Evolutionary conservation across 2,888 invertebrate species (phyloP).

Genomic region (Mantis religiosa): DNA sequence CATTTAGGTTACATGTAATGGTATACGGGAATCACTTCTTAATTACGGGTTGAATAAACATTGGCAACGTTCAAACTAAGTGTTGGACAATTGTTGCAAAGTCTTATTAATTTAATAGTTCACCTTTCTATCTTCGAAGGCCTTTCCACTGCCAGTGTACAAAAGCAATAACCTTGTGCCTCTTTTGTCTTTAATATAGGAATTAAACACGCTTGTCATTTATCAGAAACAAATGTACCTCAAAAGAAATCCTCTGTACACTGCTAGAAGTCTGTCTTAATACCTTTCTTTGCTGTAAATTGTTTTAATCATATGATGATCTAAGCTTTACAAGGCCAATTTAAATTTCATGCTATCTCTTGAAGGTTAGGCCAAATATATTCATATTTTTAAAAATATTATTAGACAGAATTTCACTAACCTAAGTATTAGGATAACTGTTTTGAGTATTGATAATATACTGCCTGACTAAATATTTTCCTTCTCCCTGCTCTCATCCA

Average conservation of each 20-base stretch:
- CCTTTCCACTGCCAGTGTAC: background rate
- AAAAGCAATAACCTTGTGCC: background rate
- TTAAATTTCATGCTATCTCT: background rate
- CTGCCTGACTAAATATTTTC: background rate
- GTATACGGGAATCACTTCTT: no score
- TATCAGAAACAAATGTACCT: background rate
- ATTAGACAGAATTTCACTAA: background rate
- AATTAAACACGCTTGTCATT: background rate
- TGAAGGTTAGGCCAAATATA: background rate
- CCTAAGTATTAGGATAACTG: background rate
- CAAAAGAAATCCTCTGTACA: background rate
- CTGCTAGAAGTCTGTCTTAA: background rate
- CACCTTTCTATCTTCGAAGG: no score
- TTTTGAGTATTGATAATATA: no score
- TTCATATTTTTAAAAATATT: background rate
- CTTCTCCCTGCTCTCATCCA: background rate
- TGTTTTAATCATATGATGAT: background rate
- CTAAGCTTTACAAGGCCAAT: background rate
- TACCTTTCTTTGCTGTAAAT: background rate
- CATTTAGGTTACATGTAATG: no score
- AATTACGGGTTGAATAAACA: no score
- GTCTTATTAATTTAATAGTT: no score
- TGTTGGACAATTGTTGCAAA: no score
- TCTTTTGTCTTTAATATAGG: background rate
- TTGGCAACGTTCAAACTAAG: no score